phyloP scores from a whole-genome alignment of 1,140 invertebrate genomes.

The Scaptomyza graminum region DNA sequence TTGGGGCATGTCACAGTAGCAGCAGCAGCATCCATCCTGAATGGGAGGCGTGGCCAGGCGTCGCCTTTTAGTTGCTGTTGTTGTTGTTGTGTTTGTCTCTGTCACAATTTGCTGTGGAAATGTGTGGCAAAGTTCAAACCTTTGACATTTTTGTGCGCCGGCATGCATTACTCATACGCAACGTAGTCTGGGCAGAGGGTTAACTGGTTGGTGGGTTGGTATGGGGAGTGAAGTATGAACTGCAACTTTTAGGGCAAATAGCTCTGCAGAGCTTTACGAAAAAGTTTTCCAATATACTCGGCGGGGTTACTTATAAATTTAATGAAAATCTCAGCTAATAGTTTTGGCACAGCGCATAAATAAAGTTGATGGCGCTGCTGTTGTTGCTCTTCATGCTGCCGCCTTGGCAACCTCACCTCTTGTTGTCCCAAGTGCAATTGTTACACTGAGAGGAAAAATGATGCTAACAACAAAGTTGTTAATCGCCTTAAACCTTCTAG shows the following conservation, averaged over 20 bases:
- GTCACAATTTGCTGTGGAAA: slow-evolving; percentile 45
- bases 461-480: no score
- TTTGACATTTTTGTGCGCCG: slow-evolving; percentile 71
- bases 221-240: slow-evolving; percentile 31
- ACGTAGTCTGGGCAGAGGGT: slow-evolving; percentile 23
- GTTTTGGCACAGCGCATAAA: slow-evolving; percentile 66
- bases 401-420: slow-evolving; percentile 13
- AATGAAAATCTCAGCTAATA: slow-evolving; percentile 79
- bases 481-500: no score
- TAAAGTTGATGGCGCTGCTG: slow-evolving; percentile 41
- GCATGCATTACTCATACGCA: slow-evolving; percentile 80
- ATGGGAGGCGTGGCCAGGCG: slow-evolving; percentile 21
- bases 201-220: neutral
- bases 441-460: neutral
- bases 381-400: slow-evolving; percentile 7
- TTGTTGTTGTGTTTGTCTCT: slow-evolving; percentile 59
- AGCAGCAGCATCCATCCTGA: slow-evolving; percentile 38
- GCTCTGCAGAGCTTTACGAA: slow-evolving; percentile 36
- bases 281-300: slow-evolving; percentile 67
- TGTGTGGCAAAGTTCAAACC: slow-evolving; percentile 79
- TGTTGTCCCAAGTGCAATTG: no score
- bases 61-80: slow-evolving; percentile 12
- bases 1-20: slow-evolving; percentile 74
- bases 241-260: slow-evolving; percentile 57
- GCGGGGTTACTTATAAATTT: slow-evolving; percentile 67